Percentiles rank a stretch among this genome's conserved stretches.
These are phyloP conservation scores for Lucifuga dentata DNA, from an alignment of 2,113 vertebrate genomes.

Conservation along the genomic window DNA sequence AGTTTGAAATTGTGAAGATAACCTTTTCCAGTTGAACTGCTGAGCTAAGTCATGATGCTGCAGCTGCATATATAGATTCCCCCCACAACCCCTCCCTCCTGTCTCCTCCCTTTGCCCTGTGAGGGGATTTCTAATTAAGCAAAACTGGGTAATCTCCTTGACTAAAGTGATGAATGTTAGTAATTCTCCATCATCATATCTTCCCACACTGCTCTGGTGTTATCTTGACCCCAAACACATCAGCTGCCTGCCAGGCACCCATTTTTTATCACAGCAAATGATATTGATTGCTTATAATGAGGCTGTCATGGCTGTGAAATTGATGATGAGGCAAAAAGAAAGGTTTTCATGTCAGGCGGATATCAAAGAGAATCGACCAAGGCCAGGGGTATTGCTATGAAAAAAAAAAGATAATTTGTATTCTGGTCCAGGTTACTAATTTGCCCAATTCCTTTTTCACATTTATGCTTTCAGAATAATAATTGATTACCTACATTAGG, in stretches of 20 bases:
- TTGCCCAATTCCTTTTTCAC: constrained; percentile 24
- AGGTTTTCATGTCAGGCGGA: constrained; percentile 28
- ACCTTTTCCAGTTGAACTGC: constrained; percentile 57
- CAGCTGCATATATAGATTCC: constrained; percentile 28
- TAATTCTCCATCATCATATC: constrained; percentile 61
- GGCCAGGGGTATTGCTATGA: background rate
- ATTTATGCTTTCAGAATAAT: constrained; percentile 23
- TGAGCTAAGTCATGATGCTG: constrained; percentile 28
- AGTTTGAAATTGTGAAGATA: constrained; percentile 31
- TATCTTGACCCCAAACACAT: constrained; percentile 35
- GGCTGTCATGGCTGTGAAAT: constrained; percentile 48
- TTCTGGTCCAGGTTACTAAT: constrained; percentile 23
- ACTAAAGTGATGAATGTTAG: constrained; percentile 61
- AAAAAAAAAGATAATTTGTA: constrained; percentile 15
- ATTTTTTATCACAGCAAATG: constrained; percentile 48
- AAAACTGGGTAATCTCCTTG: constrained; percentile 45
- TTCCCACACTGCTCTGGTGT: constrained; percentile 25
- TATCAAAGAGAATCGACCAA: constrained; percentile 36
- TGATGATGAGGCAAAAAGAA: constrained; percentile 47
- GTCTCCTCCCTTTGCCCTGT: constrained; percentile 22
- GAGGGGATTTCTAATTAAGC: constrained; percentile 58
- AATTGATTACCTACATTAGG: constrained; percentile 42
- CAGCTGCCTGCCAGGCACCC: constrained; percentile 7
- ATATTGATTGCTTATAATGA: constrained; percentile 67
- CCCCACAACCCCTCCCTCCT: constrained; percentile 4